These are phyloP conservation scores for Cololabis saira DNA, from an alignment of 2,113 vertebrate genomes.

Conservation along the genomic window DNA sequence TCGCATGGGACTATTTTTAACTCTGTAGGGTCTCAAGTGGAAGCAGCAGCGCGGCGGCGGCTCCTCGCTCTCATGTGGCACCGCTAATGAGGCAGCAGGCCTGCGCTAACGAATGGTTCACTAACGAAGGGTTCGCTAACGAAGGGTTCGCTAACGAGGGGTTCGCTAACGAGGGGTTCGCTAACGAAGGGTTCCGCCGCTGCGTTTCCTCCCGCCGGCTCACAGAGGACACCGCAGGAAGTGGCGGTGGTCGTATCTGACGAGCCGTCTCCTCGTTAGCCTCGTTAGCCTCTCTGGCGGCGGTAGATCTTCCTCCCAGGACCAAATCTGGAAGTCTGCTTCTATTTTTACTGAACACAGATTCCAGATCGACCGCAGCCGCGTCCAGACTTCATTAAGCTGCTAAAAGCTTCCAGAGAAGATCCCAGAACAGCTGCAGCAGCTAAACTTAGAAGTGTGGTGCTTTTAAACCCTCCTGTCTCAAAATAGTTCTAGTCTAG, in stretches of 20 bases:
- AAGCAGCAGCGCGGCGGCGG: conserved; percentile 37
- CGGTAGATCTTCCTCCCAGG: neutral
- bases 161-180: no score
- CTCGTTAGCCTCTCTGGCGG: no score
- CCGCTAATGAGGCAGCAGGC: conserved; percentile 51
- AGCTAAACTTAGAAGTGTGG: conserved; percentile 53
- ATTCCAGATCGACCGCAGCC: neutral
- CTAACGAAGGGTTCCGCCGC: conserved; percentile 48
- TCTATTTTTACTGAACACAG: no score
- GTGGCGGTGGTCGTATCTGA: conserved; percentile 28
- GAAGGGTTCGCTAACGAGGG: no score
- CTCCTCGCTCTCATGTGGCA: conserved; percentile 54
- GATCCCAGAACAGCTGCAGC: conserved; percentile 31
- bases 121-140: no score
- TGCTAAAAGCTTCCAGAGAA: conserved; percentile 38
- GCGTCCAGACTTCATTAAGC: conserved; percentile 24
- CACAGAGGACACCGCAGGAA: conserved; percentile 6
- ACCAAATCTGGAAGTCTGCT: neutral
- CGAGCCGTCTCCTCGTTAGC: neutral
- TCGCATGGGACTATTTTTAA: neutral
- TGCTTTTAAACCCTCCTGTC: conserved; percentile 42
- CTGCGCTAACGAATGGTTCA: conserved; percentile 43
- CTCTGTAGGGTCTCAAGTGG: conserved; percentile 3
- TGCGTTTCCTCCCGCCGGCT: conserved; percentile 37
- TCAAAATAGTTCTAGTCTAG: no score